Evolutionary conservation across 2,888 invertebrate species (phyloP).

Genomic region (Trissoscelio sp.): DNA sequence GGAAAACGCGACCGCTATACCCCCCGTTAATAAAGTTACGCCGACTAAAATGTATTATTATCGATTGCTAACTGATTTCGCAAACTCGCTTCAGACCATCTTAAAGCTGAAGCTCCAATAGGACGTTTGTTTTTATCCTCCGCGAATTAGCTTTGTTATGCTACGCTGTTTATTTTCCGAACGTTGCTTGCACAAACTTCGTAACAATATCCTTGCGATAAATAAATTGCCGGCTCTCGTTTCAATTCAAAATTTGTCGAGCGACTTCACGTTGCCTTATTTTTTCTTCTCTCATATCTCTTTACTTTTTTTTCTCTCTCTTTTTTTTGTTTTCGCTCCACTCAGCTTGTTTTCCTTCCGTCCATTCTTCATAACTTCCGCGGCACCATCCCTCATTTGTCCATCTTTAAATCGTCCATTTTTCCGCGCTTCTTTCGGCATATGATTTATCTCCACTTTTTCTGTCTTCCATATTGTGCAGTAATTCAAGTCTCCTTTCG

Average conservation of each 20-base stretch:
- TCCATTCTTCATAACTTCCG: conserved; percentile 35
- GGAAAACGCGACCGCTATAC: conserved; percentile 5
- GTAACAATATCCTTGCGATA: background rate
- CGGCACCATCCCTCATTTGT: conserved; percentile 37
- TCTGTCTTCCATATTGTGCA: background rate
- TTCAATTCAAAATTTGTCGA: conserved; percentile 9
- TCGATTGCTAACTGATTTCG: conserved; percentile 39
- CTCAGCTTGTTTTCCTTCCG: conserved; percentile 19
- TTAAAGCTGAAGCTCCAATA: background rate
- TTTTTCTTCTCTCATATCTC: conserved; percentile 5
- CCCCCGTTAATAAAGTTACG: conserved; percentile 32
- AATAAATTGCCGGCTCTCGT: background rate
- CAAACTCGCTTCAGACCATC: conserved; percentile 1
- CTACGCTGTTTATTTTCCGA: background rate
- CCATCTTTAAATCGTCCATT: conserved; percentile 34
- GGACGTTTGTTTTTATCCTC: background rate
- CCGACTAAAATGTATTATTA: conserved; percentile 42
- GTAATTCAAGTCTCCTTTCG: conserved; percentile 2
- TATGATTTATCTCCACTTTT: conserved; percentile 24
- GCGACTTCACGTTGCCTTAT: conserved; percentile 7
- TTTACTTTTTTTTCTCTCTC: background rate
- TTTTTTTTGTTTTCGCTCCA: conserved; percentile 6
- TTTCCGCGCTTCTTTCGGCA: conserved; percentile 14
- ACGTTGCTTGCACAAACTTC: background rate
- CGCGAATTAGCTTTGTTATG: background rate